Conservation (phyloP, 2,888 invertebrate species). For the Xylota sylvarum region DNA sequence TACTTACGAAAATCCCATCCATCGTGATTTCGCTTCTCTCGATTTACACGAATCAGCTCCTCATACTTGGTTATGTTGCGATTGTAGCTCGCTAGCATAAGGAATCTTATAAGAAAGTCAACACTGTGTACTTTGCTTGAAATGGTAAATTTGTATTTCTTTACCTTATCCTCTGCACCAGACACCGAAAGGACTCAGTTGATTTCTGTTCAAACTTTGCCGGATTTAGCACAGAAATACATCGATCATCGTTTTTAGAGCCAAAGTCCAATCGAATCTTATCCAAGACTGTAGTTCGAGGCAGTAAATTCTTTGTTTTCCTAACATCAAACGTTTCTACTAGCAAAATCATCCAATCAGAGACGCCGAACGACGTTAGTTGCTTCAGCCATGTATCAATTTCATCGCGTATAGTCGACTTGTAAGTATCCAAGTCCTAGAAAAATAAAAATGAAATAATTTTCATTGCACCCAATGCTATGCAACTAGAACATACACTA, state of each 20-base stretch:
- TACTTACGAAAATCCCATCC: conserved; percentile 98
- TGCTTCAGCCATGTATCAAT: conserved; percentile 95
- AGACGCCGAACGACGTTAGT: conserved; percentile 90
- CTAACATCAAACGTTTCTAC: conserved; percentile 96
- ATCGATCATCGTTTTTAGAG: conserved; percentile 94
- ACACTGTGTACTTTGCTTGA: background rate
- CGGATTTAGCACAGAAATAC: conserved; percentile 96
- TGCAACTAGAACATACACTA: conserved; percentile 87
- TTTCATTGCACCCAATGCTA: background rate
- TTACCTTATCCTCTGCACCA: conserved; percentile 93
- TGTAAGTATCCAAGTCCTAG: conserved; percentile 97
- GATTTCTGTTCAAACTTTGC: conserved; percentile 94
- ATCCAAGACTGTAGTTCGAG: conserved; percentile 96
- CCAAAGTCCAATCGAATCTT: conserved; percentile 98
- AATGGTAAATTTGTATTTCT: background rate
- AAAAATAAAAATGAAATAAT: conserved; percentile 69
- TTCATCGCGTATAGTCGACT: conserved; percentile 93
- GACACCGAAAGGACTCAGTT: conserved; percentile 95
- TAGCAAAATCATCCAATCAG: conserved; percentile 97
- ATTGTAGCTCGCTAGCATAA: conserved; percentile 94
- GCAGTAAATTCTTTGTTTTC: conserved; percentile 95
- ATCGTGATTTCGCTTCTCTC: conserved; percentile 95
- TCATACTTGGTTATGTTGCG: conserved; percentile 94
- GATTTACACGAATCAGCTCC: conserved; percentile 94
- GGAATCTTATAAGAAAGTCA: conserved; percentile 80